Evolutionary conservation across 2,888 invertebrate genomes (phyloP).

Genomic region (Drosophila falleni): DNA sequence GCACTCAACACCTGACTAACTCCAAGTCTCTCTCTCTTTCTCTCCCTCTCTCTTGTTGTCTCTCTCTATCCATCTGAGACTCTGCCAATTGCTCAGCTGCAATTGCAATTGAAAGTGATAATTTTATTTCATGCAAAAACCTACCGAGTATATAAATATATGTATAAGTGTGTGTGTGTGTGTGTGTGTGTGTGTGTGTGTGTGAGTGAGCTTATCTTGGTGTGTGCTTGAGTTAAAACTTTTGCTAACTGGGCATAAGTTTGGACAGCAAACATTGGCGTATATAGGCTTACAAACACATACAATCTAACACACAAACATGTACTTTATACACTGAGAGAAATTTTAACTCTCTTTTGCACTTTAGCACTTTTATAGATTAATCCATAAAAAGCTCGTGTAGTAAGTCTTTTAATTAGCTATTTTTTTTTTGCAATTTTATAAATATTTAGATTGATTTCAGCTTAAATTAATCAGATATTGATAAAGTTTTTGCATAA

Average conservation of each 20-base stretch:
- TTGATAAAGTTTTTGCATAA: too few relatives aligned
- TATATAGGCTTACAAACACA: conserved; percentile 11
- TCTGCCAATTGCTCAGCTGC: conserved; percentile 30
- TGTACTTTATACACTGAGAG: conserved; percentile 11
- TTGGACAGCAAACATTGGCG: conserved; percentile 9
- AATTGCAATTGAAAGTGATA: conserved; percentile 70
- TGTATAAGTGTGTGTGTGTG: neutral
- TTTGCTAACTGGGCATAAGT: conserved; percentile 33
- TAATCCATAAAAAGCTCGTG: neutral
- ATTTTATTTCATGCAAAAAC: conserved; percentile 61
- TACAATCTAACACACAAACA: conserved; percentile 8
- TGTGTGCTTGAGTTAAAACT: conserved; percentile 14
- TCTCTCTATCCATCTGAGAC: neutral
- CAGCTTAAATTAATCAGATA: too few relatives aligned
- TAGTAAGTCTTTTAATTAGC: too few relatives aligned
- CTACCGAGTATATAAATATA: neutral
- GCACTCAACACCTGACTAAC: conserved; percentile 61
- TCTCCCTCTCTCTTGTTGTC: neutral
- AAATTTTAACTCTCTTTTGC: neutral
- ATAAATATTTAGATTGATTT: too few relatives aligned
- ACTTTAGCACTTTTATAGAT: neutral
- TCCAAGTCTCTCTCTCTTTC: neutral
- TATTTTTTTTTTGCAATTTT: too few relatives aligned
- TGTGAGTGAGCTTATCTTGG: neutral
- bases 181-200: conserved; percentile 1